Conservation (phyloP, 2,888 invertebrate genomes). For the Callimorpha dominula region DNA sequence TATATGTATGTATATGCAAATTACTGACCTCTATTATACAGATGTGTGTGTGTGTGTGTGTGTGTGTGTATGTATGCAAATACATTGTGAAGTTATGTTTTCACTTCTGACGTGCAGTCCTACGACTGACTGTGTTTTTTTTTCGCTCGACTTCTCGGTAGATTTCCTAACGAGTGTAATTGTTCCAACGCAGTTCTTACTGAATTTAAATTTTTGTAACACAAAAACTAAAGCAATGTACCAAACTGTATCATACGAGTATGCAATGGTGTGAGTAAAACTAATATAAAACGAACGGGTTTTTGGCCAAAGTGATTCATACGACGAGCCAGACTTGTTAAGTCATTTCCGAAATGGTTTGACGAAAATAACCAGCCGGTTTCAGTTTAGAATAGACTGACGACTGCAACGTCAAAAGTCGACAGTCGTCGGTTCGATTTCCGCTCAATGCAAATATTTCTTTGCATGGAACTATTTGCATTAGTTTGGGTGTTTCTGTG, state of each 20-base stretch:
- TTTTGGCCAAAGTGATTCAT: not conserved
- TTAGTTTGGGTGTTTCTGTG: too few relatives aligned
- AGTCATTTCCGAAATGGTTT: not conserved
- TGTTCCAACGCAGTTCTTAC: not conserved
- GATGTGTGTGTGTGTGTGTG: too few relatives aligned
- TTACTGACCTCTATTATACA: too few relatives aligned
- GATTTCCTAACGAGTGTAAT: not conserved
- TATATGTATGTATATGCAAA: too few relatives aligned
- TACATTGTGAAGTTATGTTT: too few relatives aligned
- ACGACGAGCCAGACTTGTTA: not conserved
- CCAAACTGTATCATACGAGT: not conserved
- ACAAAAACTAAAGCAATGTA: not conserved
- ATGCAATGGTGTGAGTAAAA: not conserved
- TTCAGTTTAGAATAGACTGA: not conserved
- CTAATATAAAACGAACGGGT: not conserved
- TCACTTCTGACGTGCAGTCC: too few relatives aligned
- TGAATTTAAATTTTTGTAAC: not conserved
- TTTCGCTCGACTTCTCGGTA: too few relatives aligned
- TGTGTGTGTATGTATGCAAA: too few relatives aligned
- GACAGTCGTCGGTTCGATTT: not conserved
- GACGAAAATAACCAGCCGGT: not conserved
- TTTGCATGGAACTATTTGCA: not conserved
- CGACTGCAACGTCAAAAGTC: not conserved
- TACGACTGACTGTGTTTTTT: too few relatives aligned
- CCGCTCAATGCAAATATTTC: not conserved